phyloP scores from a whole-genome alignment of 1,140 invertebrate genomes.

The Aphelinus atriplicis region DNA sequence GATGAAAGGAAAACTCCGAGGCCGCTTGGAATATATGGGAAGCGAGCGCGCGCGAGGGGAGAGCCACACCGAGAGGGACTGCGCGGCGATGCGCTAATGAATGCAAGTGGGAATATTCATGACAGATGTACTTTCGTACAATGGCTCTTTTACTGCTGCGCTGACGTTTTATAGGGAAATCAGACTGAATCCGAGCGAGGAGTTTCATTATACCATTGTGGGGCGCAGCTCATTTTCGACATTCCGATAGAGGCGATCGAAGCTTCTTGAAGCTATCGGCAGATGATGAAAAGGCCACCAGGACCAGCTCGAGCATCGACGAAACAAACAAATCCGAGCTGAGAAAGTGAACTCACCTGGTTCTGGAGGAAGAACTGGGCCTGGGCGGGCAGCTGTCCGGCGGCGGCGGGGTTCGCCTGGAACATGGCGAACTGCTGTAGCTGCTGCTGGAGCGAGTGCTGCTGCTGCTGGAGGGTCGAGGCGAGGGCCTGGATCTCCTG shows the following conservation, averaged over 20 bases:
- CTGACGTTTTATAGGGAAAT: neutral
- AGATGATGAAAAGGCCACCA: too few species aligned
- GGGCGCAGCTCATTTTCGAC: too few species aligned
- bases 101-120: constrained; percentile 13
- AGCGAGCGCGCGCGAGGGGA: neutral
- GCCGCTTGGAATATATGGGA: constrained; percentile 11
- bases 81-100: constrained; percentile 14
- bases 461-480: constrained; percentile 73
- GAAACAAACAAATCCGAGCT: neutral
- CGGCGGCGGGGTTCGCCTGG: constrained; percentile 66
- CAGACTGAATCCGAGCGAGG: neutral
- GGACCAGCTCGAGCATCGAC: too few species aligned
- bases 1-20: constrained; percentile 24
- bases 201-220: neutral
- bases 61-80: too few species aligned
- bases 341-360: constrained; percentile 69
- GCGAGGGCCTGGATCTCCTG: constrained; percentile 75
- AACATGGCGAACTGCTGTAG: constrained; percentile 81
- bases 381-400: constrained; percentile 70
- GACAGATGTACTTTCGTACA: constrained; percentile 3
- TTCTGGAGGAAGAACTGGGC: constrained; percentile 83
- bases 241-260: too few species aligned
- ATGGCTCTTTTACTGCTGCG: neutral
- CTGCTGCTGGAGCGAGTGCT: constrained; percentile 72
- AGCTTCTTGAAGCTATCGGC: too few species aligned